Evolutionary conservation across 2,888 invertebrate genomes (phyloP), one percentile per base, ranked within the genome.

Genomic region (Eulithis testata): DNA sequence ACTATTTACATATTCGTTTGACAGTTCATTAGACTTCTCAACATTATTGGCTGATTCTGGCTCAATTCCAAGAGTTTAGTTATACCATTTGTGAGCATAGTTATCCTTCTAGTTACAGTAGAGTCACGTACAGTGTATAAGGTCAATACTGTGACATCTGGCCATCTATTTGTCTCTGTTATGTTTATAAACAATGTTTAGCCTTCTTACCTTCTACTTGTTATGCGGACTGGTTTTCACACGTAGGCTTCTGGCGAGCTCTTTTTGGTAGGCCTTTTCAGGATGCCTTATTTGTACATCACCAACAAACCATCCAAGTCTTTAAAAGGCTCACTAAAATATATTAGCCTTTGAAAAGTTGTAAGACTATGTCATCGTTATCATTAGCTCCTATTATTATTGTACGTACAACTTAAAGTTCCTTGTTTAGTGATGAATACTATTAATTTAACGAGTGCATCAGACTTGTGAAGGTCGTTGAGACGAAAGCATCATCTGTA

Each of bases 401-500:
- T 5, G 31, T 47, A n/a, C 44, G 1, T 21, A 2, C 1, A 21
- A 47, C 6, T 12, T 47, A 8, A 47, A 47, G 12, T 47, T 47
- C 0, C 8, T 14, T 11, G 2, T 8, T n/a, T 45, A 50, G 37
- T 59, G 47, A 66, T 56, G 55, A 63, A 60, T 63, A 56, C 52
- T 60, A 63, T 56, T 40, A 27, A 54, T 40, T 45, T 60, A 12
- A 52, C 83, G 85, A 83, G 73, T 85, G 84, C 82, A 73, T 44
- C 85, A 83, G 73, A 40, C 66, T 65, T 68, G 71, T 78, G 82
- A 86, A 86, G 89, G 88, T 82, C 84, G 75, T 58, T 68, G 68
- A 73, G 75, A 79, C 78, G 80, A 86, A 86, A 87, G 82, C 69
- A 73, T 70, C 64, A 63, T 70, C 83, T 81, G 63, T 81, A 84